Evolutionary conservation across 2,113 vertebrate genomes (phyloP).

Genomic region (Ceyx cyanopectus): DNA sequence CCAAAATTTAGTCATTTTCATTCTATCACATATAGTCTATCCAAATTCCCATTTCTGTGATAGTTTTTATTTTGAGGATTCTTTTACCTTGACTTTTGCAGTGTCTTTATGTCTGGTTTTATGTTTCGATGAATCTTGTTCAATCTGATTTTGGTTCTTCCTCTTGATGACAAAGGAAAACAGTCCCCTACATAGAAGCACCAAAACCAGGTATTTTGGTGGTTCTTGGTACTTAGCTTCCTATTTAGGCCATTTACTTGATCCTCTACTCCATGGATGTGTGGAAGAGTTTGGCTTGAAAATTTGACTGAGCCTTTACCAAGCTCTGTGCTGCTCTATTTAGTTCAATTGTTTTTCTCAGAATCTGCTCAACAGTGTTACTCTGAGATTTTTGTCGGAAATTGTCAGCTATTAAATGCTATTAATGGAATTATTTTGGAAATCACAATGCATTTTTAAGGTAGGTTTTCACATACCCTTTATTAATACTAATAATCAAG

Average conservation of each 20-base stretch:
- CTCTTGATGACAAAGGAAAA: too few relatives aligned
- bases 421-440: background rate
- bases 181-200: too few relatives aligned
- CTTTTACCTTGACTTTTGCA: background rate
- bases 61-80: background rate
- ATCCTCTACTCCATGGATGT: too few relatives aligned
- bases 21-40: background rate
- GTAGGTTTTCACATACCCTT: background rate
- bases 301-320: too few relatives aligned
- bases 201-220: too few relatives aligned
- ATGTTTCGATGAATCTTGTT: background rate
- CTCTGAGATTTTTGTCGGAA: background rate
- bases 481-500: background rate
- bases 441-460: background rate
- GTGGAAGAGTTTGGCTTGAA: too few relatives aligned
- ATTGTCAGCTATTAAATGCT: background rate
- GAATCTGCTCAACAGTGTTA: background rate
- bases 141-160: background rate
- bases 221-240: too few relatives aligned
- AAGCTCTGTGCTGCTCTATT: too few relatives aligned
- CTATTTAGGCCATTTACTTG: too few relatives aligned
- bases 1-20: background rate
- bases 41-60: background rate
- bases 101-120: background rate
- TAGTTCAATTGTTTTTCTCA: too few relatives aligned